Evolutionary conservation across 2,888 invertebrate species (phyloP), one percentile per base, ranked within the genome.

Genomic region (Drosophila sordidula): DNA sequence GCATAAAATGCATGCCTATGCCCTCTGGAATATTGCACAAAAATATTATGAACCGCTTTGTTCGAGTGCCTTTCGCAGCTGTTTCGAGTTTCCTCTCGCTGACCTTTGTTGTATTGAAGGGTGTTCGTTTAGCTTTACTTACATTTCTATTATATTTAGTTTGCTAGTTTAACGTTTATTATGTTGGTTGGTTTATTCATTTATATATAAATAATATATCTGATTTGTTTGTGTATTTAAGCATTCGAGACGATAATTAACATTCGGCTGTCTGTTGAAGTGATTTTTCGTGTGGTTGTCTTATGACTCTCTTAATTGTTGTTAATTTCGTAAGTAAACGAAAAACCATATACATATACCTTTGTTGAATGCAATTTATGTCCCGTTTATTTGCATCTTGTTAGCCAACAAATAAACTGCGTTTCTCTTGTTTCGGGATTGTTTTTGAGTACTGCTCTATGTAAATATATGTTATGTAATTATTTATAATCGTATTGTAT

Each of bases 11-110:
- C 58, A 68, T 72, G 55, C 46, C 58, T 78, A 51, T 59, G 72
- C 75, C 50, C 34, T 49, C 58, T 57, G 70, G 78, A 80, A 86
- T 82, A 80, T 83, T 87, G 81, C 87, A 80, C 67, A 81, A 71
- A 80, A 79, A 85, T 87, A 82, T 80, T 71, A 45, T 67, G 61
- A 55, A 65, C 62, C 65, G 55, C 47, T 63, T 59, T 39, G 14
- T 16, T 51, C 56, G 38, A 61, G 32, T 65, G 58, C 52, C 39
- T 34, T 16, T 47, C 41, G 38, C 25, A 41, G 26, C 36, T 44
- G 44, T 36, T 36, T 36, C 12, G 36, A 59, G n/a, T 52, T 18
- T 45, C 16, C 11, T 32, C 16, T 38, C 26, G 62, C 44, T 47
- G 39, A 47, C 49, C 14, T 34, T 41, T 34, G 34, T n/a, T 44